A percentile compares a stretch with the other conserved stretches of the same genome.
Conservation (phyloP, 2,113 vertebrate genomes). For the Pampusana beccarii region DNA sequence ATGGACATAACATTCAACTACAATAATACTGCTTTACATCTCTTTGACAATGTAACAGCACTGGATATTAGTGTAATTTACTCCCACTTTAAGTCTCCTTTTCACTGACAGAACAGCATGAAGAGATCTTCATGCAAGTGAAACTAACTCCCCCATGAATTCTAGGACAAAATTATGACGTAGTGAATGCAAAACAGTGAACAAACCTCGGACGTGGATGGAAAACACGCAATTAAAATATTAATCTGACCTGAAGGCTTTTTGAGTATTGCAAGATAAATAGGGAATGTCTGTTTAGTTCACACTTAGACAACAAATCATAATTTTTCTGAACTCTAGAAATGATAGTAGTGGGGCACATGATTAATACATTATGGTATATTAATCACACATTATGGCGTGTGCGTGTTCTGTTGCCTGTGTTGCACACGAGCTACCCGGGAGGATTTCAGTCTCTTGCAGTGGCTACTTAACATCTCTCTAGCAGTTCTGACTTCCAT, state of each 20-base stretch:
- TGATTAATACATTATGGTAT: neutral
- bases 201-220: neutral
- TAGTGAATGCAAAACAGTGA: neutral
- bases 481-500: neutral
- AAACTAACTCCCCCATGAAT: neutral
- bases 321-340: neutral
- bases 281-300: neutral
- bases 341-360: neutral
- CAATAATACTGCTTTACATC: neutral
- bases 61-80: conserved; percentile 16
- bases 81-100: conserved; percentile 2
- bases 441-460: neutral
- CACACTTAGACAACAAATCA: neutral
- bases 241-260: neutral
- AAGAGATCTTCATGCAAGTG: neutral
- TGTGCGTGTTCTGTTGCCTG: neutral
- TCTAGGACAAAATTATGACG: neutral
- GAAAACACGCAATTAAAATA: neutral
- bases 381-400: neutral
- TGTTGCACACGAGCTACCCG: neutral
- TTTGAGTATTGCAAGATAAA: neutral
- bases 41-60: neutral
- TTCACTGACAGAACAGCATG: neutral
- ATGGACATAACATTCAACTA: neutral
- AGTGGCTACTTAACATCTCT: neutral